Evolutionary conservation across 2,797 vertebrate genomes (phyloP), one percentile per base, ranked within the genome.

Genomic region (Lacerta bilineata): DNA sequence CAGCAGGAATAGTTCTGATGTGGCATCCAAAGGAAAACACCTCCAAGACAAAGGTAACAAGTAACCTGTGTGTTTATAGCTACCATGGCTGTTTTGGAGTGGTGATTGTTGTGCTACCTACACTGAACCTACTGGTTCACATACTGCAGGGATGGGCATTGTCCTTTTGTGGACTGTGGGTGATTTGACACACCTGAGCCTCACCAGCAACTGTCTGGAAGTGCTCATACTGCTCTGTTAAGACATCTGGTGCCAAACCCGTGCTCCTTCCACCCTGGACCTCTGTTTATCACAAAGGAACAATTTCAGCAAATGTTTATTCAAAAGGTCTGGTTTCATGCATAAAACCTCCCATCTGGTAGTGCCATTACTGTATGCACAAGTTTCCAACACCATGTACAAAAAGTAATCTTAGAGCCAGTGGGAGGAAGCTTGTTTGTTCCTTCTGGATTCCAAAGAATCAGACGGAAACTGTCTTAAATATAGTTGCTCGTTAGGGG

Each of bases 391-490:
- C 13, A 43, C n/a, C 25, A 75, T 27, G 11, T 29, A 39, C 20
- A 87, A 87, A 33, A 74, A 87, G 79, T 75, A 87, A 81, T 29
- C 41, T 25, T 77, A 29, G 46, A 55, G 33, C 61, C 5, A 17
- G 23, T 27, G n/a, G 83, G 23, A 20, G 9, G 59, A 33, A 59
- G 68, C 41, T 39, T 41, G 27, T 5, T 87, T 46, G 17, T 29
- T 75, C 78, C 55, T 72, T 41, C 50, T 87, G 36, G 46, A 83
- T 69, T 83, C 33, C n/a, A 76, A 88, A 82, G 68, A 77, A 77
- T 59, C 25, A 78, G 9, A 59, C 27, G 74, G 55, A 77, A 25
- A n/a, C 20, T 76, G 61, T 15, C n/a, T 76, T 41, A 36, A n/a
- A 17, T 76, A 8, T 23, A 20, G 33, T 13, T 43, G 59, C 2